Evolutionary conservation across 2,888 invertebrate species (phyloP), one percentile per base, ranked within the genome.

Genomic region (Schizaphis graminum): DNA sequence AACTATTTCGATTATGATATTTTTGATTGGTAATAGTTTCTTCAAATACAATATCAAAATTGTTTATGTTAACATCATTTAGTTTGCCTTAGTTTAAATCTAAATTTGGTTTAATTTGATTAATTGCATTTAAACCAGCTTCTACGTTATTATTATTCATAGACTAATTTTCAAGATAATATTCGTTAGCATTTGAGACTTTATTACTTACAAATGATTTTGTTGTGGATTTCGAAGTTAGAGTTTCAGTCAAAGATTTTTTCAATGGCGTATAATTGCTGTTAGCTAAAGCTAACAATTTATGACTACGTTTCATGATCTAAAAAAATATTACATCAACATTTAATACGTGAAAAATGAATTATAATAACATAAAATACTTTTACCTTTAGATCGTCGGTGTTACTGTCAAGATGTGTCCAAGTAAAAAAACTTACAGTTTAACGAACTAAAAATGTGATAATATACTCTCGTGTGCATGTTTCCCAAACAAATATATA

Each of bases 11-110:
- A 41, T 41, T 13, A 84, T 84, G 7, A 47, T 47, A 5, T 47
- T 47, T 47, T 47, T 47, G 44, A 47, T 84, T 41, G 41, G 41
- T 41, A 84, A 21, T 41, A 16, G 84, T 84, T 85, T 85, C 47
- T 44, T 85, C 85, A 85, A 85, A 85, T 85, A 26, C 85, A 85
- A 85, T 85, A 44, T 85, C 44, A 26, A 85, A 47, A 85, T 85
- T 41, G 11, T 85, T 44, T 24, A 85, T 85, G 85, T 85, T 8
- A 44, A 85, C 44, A 85, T 47, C 26, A 85, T 85, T 85, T 85
- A 47, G 85, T 13, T 44, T 85, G 11, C 47, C 85, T 85, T 85
- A 8, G 85, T 85, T 26, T 85, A 44, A 85, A 85, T 85, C 11
- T 85, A 85, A 5, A 85, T 85, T 3, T 44, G 24, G 26, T 47